phyloP scores from a whole-genome alignment of 2,113 vertebrate genomes.

The Indicator maculatus region DNA sequence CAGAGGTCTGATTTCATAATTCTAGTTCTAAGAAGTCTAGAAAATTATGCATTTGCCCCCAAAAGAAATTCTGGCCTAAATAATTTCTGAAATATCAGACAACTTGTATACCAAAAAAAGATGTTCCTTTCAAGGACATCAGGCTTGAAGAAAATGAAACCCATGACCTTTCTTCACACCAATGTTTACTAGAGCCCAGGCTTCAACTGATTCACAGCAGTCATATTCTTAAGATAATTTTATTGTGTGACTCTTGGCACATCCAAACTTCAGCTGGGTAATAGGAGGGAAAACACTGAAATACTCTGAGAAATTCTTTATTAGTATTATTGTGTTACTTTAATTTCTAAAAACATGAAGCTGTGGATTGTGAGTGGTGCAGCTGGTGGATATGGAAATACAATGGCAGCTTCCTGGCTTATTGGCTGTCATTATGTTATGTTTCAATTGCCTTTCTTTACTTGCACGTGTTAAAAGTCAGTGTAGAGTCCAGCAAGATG shows the following conservation, averaged over 20 bases:
- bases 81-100: neutral
- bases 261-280: neutral
- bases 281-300: neutral
- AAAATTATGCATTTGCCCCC: neutral
- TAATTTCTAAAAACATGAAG: conserved; percentile 30
- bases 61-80: neutral
- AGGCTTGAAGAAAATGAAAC: neutral
- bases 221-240: neutral
- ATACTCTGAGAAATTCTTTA: neutral
- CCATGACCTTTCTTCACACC: neutral
- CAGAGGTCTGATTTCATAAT: neutral
- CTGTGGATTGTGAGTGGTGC: conserved; percentile 37
- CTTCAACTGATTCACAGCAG: neutral
- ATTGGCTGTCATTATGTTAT: conserved; percentile 32
- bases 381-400: conserved; percentile 55
- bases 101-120: neutral
- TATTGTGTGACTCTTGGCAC: neutral
- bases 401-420: conserved; percentile 64
- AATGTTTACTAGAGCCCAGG: neutral
- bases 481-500: accelerated
- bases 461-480: neutral
- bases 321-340: neutral
- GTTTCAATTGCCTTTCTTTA: conserved; percentile 59
- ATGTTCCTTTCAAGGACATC: neutral
- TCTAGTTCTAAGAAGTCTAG: neutral